Base-by-base conservation (phyloP, 2,797 vertebrate species). In the Rhincodon typus region DNA sequence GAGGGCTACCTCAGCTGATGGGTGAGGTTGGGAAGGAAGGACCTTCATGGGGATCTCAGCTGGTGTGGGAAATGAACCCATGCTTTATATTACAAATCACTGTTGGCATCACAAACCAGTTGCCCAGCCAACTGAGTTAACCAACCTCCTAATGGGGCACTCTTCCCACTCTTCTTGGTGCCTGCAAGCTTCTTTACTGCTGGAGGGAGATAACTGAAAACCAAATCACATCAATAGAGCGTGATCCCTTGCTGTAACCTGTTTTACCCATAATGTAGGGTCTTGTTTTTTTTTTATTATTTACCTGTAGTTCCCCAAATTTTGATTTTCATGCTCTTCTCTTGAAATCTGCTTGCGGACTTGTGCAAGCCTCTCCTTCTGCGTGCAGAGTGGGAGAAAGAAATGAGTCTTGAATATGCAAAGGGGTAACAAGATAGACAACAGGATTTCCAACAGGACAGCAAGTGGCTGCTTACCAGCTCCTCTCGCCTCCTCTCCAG, bases 301-400 rank as follows among this genome's bases (percentile, higher is more conserved):
- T 97, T 98, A 99, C 99, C 99, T 99, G 97, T 99, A 99, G 97
- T 99, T 99, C 96, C 99, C 99, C 98, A 99, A 98, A 96, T 99
- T 98, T 97, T 98, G 98, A 95, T 99, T 99, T 98, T 99, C 99
- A 96, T 99, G 98, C 97, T 99, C 98, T 97, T 99, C 99, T 97
- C 98, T 98, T 95, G 98, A 99, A 97, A 99, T 98, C 97, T 99
- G 99, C 97, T 98, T 99, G 97, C 99, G 98, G 96, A 99, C 98
- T 97, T 99, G 99, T 96, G 98, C 98, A 96, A 99, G 98, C 96
- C 98, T 98, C 97, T 99, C 99, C 98, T 98, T 99, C 99, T 99
- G 97, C 88, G 98, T 97, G 97, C 96, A 8, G 69, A 17, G 42
- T 46, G 70, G 67, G 94, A 95, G 96, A 97, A 96, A 96, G 96